Conservation (phyloP, 2,888 invertebrate genomes). For the Mythimna ferrago region DNA sequence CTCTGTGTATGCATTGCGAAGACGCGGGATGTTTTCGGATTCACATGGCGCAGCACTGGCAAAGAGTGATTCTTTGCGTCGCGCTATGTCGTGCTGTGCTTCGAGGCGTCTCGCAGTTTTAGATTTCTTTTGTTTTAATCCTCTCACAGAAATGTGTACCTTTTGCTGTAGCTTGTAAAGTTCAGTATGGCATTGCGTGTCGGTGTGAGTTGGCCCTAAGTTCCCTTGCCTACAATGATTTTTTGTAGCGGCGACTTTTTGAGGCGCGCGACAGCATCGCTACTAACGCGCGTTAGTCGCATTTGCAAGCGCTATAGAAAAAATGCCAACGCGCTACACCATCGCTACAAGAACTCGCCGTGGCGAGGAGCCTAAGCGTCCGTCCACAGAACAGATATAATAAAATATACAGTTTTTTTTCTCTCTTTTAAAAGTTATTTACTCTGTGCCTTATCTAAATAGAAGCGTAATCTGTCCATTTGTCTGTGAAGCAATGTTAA, state of each 20-base stretch:
- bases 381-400: constrained; percentile 1
- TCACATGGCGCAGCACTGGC: not conserved
- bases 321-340: no score
- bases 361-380: not conserved
- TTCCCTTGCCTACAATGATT: no score
- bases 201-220: not conserved
- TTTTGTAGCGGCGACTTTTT: no score
- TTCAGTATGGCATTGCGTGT: not conserved
- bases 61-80: not conserved
- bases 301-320: no score
- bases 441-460: constrained; percentile 47
- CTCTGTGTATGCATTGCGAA: not conserved
- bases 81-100: not conserved
- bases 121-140: not conserved
- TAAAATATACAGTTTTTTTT: constrained; percentile 8
- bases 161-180: not conserved
- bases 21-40: not conserved
- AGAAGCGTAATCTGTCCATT: constrained; percentile 41
- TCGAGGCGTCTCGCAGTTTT: not conserved
- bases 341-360: no score
- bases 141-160: not conserved
- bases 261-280: no score
- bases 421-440: constrained; percentile 21
- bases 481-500: constrained; percentile 39
- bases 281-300: no score